Conservation (phyloP, 1,140 invertebrate genomes). For the Scaptodrosophila lebanonensis region DNA sequence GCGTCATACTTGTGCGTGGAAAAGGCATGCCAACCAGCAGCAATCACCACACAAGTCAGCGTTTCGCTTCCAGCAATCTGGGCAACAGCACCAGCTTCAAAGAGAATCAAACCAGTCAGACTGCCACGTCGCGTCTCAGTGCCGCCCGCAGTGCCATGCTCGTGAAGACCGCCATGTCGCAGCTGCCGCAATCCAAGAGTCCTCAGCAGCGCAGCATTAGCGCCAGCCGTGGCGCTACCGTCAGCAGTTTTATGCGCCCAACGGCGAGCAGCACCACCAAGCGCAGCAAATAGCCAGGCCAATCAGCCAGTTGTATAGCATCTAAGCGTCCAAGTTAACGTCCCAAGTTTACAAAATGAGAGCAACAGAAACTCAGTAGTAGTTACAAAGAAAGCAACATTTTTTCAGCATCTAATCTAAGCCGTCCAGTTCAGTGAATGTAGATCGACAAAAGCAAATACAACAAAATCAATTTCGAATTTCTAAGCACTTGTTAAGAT, state of each 20-base stretch:
- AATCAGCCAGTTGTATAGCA: background rate
- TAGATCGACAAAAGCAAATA: slow-evolving; percentile 28
- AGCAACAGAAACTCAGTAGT: slow-evolving; percentile 12
- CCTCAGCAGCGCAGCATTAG: slow-evolving; percentile 38
- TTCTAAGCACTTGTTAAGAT: slow-evolving; percentile 47
- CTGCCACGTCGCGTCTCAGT: slow-evolving; percentile 33
- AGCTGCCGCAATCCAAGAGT: slow-evolving; percentile 34
- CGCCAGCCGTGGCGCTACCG: slow-evolving; percentile 58
- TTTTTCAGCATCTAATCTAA: slow-evolving; percentile 57
- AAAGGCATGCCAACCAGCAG: slow-evolving; percentile 37
- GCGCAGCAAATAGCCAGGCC: slow-evolving; percentile 52
- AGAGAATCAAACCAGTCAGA: slow-evolving; percentile 50
- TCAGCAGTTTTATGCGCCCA: slow-evolving; percentile 80
- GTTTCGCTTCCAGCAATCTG: slow-evolving; percentile 22
- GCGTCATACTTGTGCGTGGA: slow-evolving; percentile 63
- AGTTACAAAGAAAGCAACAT: slow-evolving; percentile 48
- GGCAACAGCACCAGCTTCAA: slow-evolving; percentile 66
- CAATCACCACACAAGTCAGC: slow-evolving; percentile 1
- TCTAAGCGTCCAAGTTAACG: slow-evolving; percentile 50
- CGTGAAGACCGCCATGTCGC: slow-evolving; percentile 64
- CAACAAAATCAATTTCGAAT: slow-evolving; percentile 54
- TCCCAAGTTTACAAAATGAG: slow-evolving; percentile 42
- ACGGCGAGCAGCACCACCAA: slow-evolving; percentile 78
- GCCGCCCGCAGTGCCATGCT: slow-evolving; percentile 63
- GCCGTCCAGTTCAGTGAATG: slow-evolving; percentile 56